A percentile compares a stretch with the other conserved stretches of the same genome.
Conservation (phyloP, 2,113 vertebrate genomes). For the Cavia aperea region DNA sequence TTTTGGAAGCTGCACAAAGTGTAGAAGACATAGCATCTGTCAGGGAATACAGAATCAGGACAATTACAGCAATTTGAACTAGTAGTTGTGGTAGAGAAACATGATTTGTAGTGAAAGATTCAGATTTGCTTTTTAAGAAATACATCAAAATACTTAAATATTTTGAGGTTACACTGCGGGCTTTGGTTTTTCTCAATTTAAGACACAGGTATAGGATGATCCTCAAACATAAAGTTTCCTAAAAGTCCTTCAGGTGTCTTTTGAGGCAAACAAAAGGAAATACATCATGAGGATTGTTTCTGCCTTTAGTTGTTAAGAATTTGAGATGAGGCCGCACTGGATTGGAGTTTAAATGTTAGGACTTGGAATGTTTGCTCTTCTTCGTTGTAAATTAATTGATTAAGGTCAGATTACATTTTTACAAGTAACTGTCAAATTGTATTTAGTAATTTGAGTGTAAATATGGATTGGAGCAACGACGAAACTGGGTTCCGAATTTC, state of each 20-base stretch:
- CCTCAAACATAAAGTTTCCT: slow-evolving; percentile 42
- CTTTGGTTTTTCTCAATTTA: slow-evolving; percentile 45
- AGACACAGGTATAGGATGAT: slow-evolving; percentile 7
- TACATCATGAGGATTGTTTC: slow-evolving; percentile 14
- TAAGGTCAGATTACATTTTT: slow-evolving; percentile 40
- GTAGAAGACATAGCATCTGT: not conserved
- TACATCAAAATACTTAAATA: slow-evolving; percentile 50
- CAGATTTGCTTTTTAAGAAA: slow-evolving; percentile 39
- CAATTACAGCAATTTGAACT: not conserved
- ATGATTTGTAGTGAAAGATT: slow-evolving; percentile 37
- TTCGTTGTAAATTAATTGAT: slow-evolving; percentile 16
- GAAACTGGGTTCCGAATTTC: slow-evolving; percentile 57
- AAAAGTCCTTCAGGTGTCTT: slow-evolving; percentile 42
- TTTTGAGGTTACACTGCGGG: slow-evolving; percentile 17
- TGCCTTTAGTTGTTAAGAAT: slow-evolving; percentile 35
- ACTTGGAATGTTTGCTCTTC: not conserved
- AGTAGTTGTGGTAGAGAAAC: slow-evolving; percentile 31
- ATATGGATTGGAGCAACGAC: slow-evolving; percentile 43
- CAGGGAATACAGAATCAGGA: not conserved
- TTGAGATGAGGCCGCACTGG: not conserved
- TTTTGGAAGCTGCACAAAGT: slow-evolving; percentile 21
- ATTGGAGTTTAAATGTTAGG: not conserved
- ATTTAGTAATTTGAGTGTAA: not conserved
- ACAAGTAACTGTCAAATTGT: slow-evolving; percentile 17
- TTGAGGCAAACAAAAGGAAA: slow-evolving; percentile 41